These are phyloP conservation scores for Dendrolimus houi DNA, from an alignment of 2,888 invertebrate species.

Conservation along the genomic window DNA sequence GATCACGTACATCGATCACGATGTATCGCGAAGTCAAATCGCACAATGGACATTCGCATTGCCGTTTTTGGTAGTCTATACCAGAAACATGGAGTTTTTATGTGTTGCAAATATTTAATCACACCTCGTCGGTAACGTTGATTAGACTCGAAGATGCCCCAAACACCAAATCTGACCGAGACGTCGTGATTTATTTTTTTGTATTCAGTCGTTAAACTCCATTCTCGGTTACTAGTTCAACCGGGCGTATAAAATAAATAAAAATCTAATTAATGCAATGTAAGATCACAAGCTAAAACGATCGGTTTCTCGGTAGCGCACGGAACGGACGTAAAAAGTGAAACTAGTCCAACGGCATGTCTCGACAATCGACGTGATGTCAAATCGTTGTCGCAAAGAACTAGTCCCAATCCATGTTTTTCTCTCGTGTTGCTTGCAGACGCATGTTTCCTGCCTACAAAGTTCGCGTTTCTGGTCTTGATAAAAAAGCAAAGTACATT, in stretches of 20 bases:
- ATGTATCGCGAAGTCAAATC: conserved; percentile 32
- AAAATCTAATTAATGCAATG: conserved; percentile 45
- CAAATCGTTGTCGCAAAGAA: conserved; percentile 69
- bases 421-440: conserved; percentile 83
- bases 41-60: conserved; percentile 45
- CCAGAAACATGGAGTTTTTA: conserved; percentile 53
- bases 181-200: not conserved
- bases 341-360: conserved; percentile 61
- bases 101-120: conserved; percentile 40
- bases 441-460: conserved; percentile 99
- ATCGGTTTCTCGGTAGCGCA: conserved; percentile 38
- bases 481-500: conserved; percentile 98
- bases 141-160: no score
- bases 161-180: no score
- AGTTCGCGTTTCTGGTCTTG: conserved; percentile 96
- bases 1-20: conserved; percentile 41
- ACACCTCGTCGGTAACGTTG: conserved; percentile 30
- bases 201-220: not conserved
- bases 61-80: conserved; percentile 47
- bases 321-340: conserved; percentile 47
- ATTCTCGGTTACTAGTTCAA: not conserved
- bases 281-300: conserved; percentile 69
- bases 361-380: conserved; percentile 70
- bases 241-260: conserved; percentile 11
- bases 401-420: conserved; percentile 70